These are phyloP conservation scores for Conger conger DNA, from an alignment of 2,113 vertebrate genomes.

Conservation along the genomic window DNA sequence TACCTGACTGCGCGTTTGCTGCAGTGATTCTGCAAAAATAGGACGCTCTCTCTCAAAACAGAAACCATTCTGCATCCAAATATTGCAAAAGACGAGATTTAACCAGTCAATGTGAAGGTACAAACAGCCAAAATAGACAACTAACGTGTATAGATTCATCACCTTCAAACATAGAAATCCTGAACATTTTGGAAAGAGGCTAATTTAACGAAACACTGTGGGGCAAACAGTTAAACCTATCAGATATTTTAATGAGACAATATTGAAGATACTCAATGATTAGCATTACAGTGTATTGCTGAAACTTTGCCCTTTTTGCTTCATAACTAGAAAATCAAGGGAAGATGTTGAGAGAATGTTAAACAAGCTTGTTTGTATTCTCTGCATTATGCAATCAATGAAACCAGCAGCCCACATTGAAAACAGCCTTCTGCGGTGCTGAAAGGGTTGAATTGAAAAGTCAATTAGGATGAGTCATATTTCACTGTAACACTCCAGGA, in stretches of 20 bases:
- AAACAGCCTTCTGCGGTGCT: background rate
- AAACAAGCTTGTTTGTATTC: background rate
- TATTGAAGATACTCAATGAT: background rate
- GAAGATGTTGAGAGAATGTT: background rate
- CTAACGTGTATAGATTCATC: background rate
- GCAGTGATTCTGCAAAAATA: too few relatives aligned
- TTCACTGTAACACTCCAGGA: background rate
- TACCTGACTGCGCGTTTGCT: slow-evolving; percentile 8
- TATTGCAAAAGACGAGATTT: too few relatives aligned
- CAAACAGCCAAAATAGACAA: background rate
- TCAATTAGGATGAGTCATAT: background rate
- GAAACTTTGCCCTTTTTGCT: background rate
- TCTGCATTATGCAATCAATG: slow-evolving; percentile 19
- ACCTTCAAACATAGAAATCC: background rate
- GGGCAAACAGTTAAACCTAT: too few relatives aligned
- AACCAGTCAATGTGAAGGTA: background rate
- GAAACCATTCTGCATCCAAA: too few relatives aligned
- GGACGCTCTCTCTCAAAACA: too few relatives aligned
- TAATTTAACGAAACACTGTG: background rate
- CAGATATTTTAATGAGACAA: too few relatives aligned
- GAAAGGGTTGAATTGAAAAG: background rate
- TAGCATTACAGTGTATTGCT: background rate
- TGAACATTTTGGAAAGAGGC: background rate
- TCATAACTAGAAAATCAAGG: background rate
- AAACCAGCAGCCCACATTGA: background rate